Conservation (phyloP, 2,888 invertebrate genomes). For the Apotomis capreana region DNA sequence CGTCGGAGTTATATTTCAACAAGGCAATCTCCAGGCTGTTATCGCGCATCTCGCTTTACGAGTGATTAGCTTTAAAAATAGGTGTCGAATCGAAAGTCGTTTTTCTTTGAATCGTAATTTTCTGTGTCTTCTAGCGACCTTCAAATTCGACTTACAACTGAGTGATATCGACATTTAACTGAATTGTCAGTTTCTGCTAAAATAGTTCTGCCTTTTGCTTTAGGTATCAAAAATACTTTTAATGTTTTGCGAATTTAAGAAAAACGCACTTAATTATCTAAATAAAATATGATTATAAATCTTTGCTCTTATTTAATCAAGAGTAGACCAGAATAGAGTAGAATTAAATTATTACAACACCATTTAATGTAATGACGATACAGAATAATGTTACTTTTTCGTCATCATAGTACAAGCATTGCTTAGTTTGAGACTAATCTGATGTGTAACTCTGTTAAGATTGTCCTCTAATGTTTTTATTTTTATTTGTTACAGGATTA, state of each 20-base stretch:
- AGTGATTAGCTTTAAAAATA: slow-evolving; percentile 12
- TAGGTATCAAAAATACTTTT: neutral
- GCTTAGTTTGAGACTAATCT: too few relatives aligned
- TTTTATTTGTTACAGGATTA: slow-evolving; percentile 83
- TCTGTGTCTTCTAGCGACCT: slow-evolving; percentile 8
- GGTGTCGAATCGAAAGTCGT: slow-evolving; percentile 23
- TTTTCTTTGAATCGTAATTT: slow-evolving; percentile 14
- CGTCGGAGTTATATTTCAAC: slow-evolving; percentile 22
- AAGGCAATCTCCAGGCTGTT: slow-evolving; percentile 9
- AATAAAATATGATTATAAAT: too few relatives aligned
- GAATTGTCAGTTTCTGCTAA: neutral
- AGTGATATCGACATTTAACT: slow-evolving; percentile 6
- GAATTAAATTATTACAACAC: too few relatives aligned
- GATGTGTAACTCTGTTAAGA: too few relatives aligned
- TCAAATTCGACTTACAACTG: slow-evolving; percentile 2
- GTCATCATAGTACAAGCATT: too few relatives aligned
- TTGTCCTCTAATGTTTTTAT: neutral
- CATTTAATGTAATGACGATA: too few relatives aligned
- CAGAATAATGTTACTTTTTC: too few relatives aligned
- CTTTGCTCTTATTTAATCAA: too few relatives aligned
- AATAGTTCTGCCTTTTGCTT: neutral
- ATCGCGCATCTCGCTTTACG: neutral
- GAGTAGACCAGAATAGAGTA: too few relatives aligned
- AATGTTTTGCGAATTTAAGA: neutral
- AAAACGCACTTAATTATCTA: too few relatives aligned